Base-by-base conservation (phyloP, 2,797 vertebrate genomes). In the Gymnothorax javanicus region DNA sequence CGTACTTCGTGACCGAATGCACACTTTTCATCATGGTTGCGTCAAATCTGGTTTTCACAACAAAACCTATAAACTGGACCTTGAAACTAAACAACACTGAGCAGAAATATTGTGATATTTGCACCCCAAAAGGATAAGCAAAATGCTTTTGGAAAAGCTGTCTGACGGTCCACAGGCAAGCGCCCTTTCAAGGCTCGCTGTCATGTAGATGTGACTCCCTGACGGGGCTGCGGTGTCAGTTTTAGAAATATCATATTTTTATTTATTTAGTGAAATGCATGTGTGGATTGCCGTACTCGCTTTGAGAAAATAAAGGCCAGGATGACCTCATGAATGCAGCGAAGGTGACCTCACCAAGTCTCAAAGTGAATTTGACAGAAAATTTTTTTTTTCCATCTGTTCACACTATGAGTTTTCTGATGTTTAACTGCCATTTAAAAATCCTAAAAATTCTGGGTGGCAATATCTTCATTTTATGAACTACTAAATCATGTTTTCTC, bases 301-400 rank as follows among this genome's bases (percentile, higher is more conserved):
- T 81, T 81, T n/a, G 17, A 56, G 52, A 81, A 56, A 50, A 77
- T 54, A 81, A 81, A 56, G 77, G 52, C 77, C 9, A 23, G 5
- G 52, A 77, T 77, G 5, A 56, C 50, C 77, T n/a, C 77, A 81
- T 17, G 59, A 52, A 50, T 73, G 62, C 82, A 23, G 43, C 90
- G 92, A 92, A 93, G 92, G 93, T 92, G 90, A 91, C 91, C 93
- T 93, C 93, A 88, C 89, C 90, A 88, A 84, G 82, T 90, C 90
- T 88, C 91, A 83, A 89, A 89, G 95, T 95, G 94, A 95, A 95
- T 95, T 93, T 95, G 95, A 93, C 95, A 95, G 91, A 82, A 90
- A 92, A 94, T 94, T 95, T 89, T 92, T 89, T 88, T 88, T 83
- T 81, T 92, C 33, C 23, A 7, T 69, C 64, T 25, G 23, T 9